Percentiles rank a stretch among this genome's conserved stretches.
These are phyloP conservation scores for Andrena marginata DNA, from an alignment of 2,888 invertebrate species.

Conservation along the genomic window DNA sequence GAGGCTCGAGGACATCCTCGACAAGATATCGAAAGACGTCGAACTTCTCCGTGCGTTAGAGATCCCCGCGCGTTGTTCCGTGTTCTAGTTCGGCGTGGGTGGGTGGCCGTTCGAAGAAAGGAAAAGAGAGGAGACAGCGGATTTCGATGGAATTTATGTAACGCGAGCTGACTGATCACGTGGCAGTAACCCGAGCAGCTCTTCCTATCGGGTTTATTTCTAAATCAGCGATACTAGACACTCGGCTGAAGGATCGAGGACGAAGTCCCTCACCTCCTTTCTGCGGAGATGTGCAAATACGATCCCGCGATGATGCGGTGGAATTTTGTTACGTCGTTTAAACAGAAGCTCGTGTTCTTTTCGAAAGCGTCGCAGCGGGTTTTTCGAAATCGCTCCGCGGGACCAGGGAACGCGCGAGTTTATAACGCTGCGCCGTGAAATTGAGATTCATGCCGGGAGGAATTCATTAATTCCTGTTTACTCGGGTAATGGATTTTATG, in stretches of 20 bases:
- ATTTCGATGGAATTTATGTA: not conserved
- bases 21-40: not conserved
- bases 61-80: not conserved
- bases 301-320: too few relatives aligned
- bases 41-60: not conserved
- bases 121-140: not conserved
- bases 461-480: conserved; percentile 30
- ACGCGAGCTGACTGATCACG: not conserved
- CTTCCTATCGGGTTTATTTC: not conserved
- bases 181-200: not conserved
- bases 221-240: not conserved
- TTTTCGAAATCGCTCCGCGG: not conserved
- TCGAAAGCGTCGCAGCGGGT: too few relatives aligned
- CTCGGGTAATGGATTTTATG: conserved; percentile 30
- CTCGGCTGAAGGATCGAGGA: not conserved
- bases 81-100: not conserved
- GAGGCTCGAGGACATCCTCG: not conserved
- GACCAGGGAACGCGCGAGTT: not conserved
- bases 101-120: not conserved
- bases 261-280: too few relatives aligned
- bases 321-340: too few relatives aligned
- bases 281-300: too few relatives aligned
- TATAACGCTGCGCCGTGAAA: not conserved
- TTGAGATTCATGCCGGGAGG: conserved; percentile 9
- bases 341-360: not conserved